Conservation (phyloP, 2,797 vertebrate species). For the Triplophysa yarkandensis region DNA sequence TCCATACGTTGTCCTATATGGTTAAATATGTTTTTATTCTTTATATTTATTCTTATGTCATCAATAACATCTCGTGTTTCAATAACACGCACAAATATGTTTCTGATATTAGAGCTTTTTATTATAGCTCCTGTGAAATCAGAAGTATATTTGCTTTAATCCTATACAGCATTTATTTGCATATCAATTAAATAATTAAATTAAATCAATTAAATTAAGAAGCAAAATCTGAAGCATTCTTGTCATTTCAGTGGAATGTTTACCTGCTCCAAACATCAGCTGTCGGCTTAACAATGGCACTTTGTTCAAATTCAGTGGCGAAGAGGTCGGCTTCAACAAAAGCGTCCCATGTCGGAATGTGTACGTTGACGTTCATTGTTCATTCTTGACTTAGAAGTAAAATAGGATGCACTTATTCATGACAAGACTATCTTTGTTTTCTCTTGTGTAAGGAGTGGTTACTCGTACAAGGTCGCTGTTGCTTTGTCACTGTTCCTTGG, state of each 20-base stretch:
- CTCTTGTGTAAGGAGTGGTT: slow-evolving; percentile 80
- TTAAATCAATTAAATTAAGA: too few relatives aligned
- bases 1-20: neutral
- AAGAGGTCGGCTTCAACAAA: slow-evolving; percentile 89
- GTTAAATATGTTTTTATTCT: too few relatives aligned
- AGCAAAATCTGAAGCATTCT: neutral
- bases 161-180: too few relatives aligned
- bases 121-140: neutral
- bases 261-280: slow-evolving; percentile 90
- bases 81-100: too few relatives aligned
- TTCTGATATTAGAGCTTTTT: neutral
- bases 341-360: slow-evolving; percentile 89
- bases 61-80: too few relatives aligned
- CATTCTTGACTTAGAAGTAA: neutral
- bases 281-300: slow-evolving; percentile 85
- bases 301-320: slow-evolving; percentile 84
- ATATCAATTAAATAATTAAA: too few relatives aligned
- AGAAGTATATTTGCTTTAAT: neutral
- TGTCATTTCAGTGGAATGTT: slow-evolving; percentile 77
- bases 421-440: neutral
- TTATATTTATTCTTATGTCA: too few relatives aligned
- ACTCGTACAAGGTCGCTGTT: slow-evolving; percentile 95
- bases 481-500: slow-evolving; percentile 95
- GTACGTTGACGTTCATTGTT: slow-evolving; percentile 76
- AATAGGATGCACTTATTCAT: neutral